A percentile compares a stretch with the other conserved stretches of the same genome.
Conservation (phyloP, 35 echinoderm and acorn worm genomes). For the Lytechinus variegatus region DNA sequence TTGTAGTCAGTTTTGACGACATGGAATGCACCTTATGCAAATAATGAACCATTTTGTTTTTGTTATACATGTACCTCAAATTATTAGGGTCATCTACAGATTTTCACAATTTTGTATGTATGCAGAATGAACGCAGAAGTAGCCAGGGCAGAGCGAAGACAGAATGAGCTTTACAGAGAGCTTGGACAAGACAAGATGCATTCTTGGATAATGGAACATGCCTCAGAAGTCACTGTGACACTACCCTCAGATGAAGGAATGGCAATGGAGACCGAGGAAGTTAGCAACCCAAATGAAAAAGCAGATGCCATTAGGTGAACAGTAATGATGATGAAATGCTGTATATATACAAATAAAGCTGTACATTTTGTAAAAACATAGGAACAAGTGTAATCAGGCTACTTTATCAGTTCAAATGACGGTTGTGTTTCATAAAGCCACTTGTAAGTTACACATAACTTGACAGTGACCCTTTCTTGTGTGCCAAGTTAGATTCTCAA, state of each 20-base stretch:
- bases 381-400: background rate
- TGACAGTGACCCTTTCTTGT: too few relatives aligned
- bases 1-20: background rate
- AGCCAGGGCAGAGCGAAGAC: slow-evolving; percentile 54
- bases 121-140: slow-evolving; percentile 89
- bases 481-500: too few relatives aligned
- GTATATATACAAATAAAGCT: background rate
- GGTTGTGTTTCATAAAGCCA: too few relatives aligned
- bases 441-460: too few relatives aligned
- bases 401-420: background rate
- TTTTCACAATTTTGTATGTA: background rate
- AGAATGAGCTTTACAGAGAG: slow-evolving; percentile 76
- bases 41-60: too few relatives aligned
- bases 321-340: background rate
- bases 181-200: slow-evolving; percentile 78
- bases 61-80: too few relatives aligned
- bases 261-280: background rate
- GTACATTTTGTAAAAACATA: background rate
- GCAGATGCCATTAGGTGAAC: slow-evolving; percentile 29
- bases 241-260: slow-evolving; percentile 2
- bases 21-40: background rate
- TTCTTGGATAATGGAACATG: slow-evolving; percentile 93
- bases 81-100: too few relatives aligned
- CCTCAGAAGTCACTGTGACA: slow-evolving; percentile 60
- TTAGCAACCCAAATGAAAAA: slow-evolving; percentile 7